Conservation (phyloP, 2,113 vertebrate species). For the Myotis brandtii region DNA sequence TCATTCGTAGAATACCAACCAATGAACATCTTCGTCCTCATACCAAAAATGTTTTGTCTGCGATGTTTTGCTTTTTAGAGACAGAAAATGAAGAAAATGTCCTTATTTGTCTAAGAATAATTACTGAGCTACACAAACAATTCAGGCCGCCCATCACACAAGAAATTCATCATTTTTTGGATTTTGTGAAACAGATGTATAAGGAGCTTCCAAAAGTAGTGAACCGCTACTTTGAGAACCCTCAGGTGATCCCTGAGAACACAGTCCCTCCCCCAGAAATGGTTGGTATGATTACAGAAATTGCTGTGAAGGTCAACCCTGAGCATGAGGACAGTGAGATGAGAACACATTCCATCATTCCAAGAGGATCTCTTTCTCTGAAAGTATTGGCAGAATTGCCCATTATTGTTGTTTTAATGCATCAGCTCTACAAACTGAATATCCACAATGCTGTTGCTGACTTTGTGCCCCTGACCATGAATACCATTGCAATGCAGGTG, state of each 20-base stretch:
- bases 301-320: conserved; percentile 96
- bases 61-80: conserved; percentile 99
- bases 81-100: conserved; percentile 99
- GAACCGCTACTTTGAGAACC: conserved; percentile 98
- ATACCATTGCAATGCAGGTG: conserved; percentile 98
- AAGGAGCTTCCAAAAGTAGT: conserved; percentile 99
- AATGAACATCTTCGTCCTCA: conserved; percentile 98
- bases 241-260: conserved; percentile 98
- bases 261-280: conserved; percentile 96
- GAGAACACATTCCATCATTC: conserved; percentile 97
- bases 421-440: conserved; percentile 99
- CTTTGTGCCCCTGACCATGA: conserved; percentile 99
- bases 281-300: conserved; percentile 98
- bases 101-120: conserved; percentile 97
- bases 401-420: conserved; percentile 99
- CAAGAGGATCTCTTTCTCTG: conserved; percentile 96
- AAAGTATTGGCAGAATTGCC: conserved; percentile 98
- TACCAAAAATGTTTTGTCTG: conserved; percentile 97
- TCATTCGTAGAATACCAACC: conserved; percentile 98
- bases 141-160: conserved; percentile 98
- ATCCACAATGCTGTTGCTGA: conserved; percentile 99
- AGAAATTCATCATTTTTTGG: conserved; percentile 99
- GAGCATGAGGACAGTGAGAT: conserved; percentile 98
- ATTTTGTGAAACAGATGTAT: conserved; percentile 99
- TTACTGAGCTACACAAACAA: conserved; percentile 98